Base-by-base conservation (phyloP, 2,888 invertebrate genomes). In the Thymelicus lineola region DNA sequence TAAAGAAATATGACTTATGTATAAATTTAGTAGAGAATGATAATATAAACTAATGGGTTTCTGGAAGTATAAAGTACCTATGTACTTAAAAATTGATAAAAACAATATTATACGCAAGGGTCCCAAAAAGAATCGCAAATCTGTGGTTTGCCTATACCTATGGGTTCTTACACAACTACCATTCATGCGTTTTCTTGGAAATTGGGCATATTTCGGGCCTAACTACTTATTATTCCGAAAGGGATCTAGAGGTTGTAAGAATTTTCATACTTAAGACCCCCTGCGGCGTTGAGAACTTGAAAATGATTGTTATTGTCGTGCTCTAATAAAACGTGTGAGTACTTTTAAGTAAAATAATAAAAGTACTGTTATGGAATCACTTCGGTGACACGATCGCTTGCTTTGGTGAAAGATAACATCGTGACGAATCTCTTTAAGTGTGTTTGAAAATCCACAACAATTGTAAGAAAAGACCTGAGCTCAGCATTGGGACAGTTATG, bases 111-210 rank as follows among this genome's bases (percentile, higher is more conserved):
- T 38, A 15, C 2, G 5, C 12, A n/a, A 20, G 6, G 17, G 42
- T n/a, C 28, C 20, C 4, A 6, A 38, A 53, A 50, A 48, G 48
- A 67, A 38, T 55, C 68, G 55, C 28, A 45, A 15, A 20, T 46
- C 5, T 62, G 55, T 10, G 15, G 15, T 17, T 7, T 5, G 46
- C 68, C 68, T 68, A 57, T n/a, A n/a, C n/a, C n/a, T n/a, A 10
- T 62, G 45, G 42, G 60, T 67, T 61, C 53, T 59, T 36, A 36
- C 66, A 70, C 72, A 71, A 61, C 50, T 64, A 62, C 73, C 72
- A 69, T 72, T 75, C 77, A 75, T 79, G 67, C 71, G 73, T 82
- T 83, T 85, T 80, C 80, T 81, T 73, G 80, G 82, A 86, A 86
- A 86, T 84, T 85, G 81, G 80, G 81, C 80, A 71, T 78, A 79